phyloP scores from a whole-genome alignment of 2,888 invertebrate species.

The Andrena hattorfiana region DNA sequence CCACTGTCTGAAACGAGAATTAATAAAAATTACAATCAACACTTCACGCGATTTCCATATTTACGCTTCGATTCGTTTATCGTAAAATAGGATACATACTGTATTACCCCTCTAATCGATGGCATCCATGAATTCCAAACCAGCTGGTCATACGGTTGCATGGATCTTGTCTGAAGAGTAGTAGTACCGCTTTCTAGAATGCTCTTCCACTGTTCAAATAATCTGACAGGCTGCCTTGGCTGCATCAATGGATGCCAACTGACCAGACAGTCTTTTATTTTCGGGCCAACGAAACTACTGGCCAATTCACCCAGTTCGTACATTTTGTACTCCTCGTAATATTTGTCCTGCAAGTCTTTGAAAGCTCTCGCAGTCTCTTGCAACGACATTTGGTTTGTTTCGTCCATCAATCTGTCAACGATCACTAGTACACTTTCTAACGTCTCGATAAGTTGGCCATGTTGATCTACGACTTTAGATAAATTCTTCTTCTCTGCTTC shows the following conservation, averaged over 20 bases:
- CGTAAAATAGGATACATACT: conserved; percentile 86
- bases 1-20: conserved; percentile 88
- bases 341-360: conserved; percentile 87
- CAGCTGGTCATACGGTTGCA: conserved; percentile 92
- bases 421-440: conserved; percentile 89
- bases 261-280: conserved; percentile 91
- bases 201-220: conserved; percentile 90
- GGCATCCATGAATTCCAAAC: conserved; percentile 97
- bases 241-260: conserved; percentile 92
- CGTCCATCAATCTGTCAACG: conserved; percentile 88
- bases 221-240: conserved; percentile 88
- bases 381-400: conserved; percentile 86
- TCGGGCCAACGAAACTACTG: conserved; percentile 93
- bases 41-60: conserved; percentile 58
- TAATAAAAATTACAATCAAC: conserved; percentile 47
- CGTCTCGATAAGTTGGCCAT: conserved; percentile 90
- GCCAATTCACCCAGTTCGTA: conserved; percentile 94
- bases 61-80: neutral
- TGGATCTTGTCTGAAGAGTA: conserved; percentile 84
- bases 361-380: conserved; percentile 88
- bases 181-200: conserved; percentile 86
- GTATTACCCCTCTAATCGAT: conserved; percentile 90
- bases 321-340: conserved; percentile 92
- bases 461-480: conserved; percentile 89
- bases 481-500: conserved; percentile 92